Conservation (phyloP, 2,797 vertebrate species). For the Bradypus variegatus region DNA sequence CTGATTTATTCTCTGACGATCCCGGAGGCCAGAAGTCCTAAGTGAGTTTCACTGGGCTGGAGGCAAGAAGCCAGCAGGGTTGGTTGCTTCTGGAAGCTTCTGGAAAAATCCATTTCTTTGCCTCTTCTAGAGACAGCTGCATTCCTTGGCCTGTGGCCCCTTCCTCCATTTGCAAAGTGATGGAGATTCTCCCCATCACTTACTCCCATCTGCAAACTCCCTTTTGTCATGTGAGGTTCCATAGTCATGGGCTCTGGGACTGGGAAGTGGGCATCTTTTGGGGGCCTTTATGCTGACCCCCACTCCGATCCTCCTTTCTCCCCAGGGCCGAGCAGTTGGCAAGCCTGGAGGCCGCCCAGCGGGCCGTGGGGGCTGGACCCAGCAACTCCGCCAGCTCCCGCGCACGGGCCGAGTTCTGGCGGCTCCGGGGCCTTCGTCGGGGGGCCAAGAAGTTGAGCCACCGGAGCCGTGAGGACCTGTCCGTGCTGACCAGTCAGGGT, state of each 20-base stretch:
- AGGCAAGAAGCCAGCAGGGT: no score
- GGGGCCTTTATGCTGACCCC: neutral
- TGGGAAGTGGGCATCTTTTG: rapidly evolving
- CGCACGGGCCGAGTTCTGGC: conserved; percentile 94
- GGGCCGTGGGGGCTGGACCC: conserved; percentile 64
- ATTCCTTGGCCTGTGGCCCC: rapidly evolving
- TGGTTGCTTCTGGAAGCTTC: no score
- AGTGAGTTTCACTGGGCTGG: no score
- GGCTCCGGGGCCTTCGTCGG: conserved; percentile 89
- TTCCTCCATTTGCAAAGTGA: neutral
- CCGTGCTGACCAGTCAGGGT: conserved; percentile 91
- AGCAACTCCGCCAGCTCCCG: conserved; percentile 75
- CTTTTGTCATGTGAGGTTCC: no score
- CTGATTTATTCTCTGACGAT: no score
- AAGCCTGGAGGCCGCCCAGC: conserved; percentile 80
- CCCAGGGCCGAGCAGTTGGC: conserved; percentile 90
- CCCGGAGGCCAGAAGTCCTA: no score
- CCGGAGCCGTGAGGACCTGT: conserved; percentile 87
- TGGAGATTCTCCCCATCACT: neutral
- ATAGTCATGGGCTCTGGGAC: rapidly evolving
- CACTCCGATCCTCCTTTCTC: neutral
- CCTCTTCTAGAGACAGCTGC: neutral
- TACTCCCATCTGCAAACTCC: neutral
- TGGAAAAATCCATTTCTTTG: rapidly evolving
- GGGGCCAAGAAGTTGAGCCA: conserved; percentile 86